Evolutionary conservation across 2,888 invertebrate genomes (phyloP).

Genomic region (Lordiphosa andalusiaca): DNA sequence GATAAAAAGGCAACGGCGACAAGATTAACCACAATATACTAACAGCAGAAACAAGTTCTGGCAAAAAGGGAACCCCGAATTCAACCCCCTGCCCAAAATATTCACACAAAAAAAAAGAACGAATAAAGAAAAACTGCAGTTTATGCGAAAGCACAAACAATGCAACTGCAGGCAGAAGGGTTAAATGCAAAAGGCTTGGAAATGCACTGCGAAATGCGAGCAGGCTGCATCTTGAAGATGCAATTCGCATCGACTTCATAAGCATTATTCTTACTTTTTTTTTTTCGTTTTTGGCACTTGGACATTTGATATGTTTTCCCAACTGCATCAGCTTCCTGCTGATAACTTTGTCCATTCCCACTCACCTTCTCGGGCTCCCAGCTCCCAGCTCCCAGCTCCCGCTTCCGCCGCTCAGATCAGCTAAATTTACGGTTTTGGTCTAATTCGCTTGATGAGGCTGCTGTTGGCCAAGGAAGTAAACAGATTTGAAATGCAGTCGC

Average conservation of each 20-base stretch:
- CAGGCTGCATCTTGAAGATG: conserved; percentile 64
- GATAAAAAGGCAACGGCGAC: conserved; percentile 74
- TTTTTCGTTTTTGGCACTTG: conserved; percentile 46
- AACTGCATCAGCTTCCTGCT: conserved; percentile 25
- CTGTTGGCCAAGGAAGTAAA: conserved; percentile 72
- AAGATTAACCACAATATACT: conserved; percentile 74
- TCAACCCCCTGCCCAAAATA: conserved; percentile 36
- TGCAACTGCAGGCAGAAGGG: conserved; percentile 43
- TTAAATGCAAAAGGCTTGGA: conserved; percentile 57
- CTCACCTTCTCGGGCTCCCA: conserved; percentile 15
- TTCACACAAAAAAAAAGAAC: conserved; percentile 16
- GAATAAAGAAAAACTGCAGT: conserved; percentile 25
- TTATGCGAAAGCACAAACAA: conserved; percentile 41
- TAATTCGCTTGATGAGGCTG: conserved; percentile 50
- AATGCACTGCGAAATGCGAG: conserved; percentile 61
- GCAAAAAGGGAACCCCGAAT: conserved; percentile 57
- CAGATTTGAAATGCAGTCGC: conserved; percentile 71
- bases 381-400: conserved; percentile 20
- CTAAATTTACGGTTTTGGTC: conserved; percentile 75
- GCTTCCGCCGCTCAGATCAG: conserved; percentile 68
- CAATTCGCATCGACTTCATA: conserved; percentile 61
- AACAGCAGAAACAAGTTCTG: conserved; percentile 62
- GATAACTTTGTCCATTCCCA: conserved; percentile 38
- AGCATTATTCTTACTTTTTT: conserved; percentile 16
- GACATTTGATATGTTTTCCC: conserved; percentile 58